Base-by-base conservation (phyloP, 2,888 invertebrate species). In the Holacanthella duospinosa region DNA sequence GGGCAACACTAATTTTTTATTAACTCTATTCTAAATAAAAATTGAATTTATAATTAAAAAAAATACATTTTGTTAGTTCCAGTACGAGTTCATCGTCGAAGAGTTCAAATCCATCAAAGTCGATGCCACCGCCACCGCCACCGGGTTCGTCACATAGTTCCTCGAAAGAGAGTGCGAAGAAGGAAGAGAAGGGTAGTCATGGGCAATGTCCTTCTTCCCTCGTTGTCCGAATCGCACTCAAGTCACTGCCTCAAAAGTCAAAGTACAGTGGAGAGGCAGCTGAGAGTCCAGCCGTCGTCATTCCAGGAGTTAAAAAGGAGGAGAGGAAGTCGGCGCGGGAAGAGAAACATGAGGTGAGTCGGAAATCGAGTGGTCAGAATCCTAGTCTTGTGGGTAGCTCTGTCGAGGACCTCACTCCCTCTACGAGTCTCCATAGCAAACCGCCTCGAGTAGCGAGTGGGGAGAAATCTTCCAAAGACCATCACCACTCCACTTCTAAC, bases 311-410 rank as follows among this genome's bases (percentile, higher is more conserved):
- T 6, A 48, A 48, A 21, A 48, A 48, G 21, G 48, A 21, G 48
- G 48, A 48, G 4, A 4, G 4, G 48, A 48, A 21, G 48, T 16
- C 21, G 19, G 4, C 4, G 6, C 48, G 48, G 12, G 48, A 48
- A 19, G 69, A 66, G 9, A 66, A 69, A 19, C 29, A 57, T 36
- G 67, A 68, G 12, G 66, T 65, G 57, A 59, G 62, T 62, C 64
- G 55, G 43, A 55, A 28, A 25, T 36, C 25, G 16, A 6, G 16
- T 48, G 19, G 6, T n/a, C 48, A 9, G 4, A 48, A 9, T 48
- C 4, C 70, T 61, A 69, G 69, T 65, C 67, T 69, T 56, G 71
- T 71, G 43, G 72, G 70, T 60, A 73, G 72, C 64, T 71, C 72
- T 25, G 71, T 70, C 66, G 72, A 72, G 63, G 66, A 69, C 43